Percentiles rank a stretch among this genome's conserved stretches.
Conservation (phyloP, 2,113 vertebrate species). For the Seriola dumerili region DNA sequence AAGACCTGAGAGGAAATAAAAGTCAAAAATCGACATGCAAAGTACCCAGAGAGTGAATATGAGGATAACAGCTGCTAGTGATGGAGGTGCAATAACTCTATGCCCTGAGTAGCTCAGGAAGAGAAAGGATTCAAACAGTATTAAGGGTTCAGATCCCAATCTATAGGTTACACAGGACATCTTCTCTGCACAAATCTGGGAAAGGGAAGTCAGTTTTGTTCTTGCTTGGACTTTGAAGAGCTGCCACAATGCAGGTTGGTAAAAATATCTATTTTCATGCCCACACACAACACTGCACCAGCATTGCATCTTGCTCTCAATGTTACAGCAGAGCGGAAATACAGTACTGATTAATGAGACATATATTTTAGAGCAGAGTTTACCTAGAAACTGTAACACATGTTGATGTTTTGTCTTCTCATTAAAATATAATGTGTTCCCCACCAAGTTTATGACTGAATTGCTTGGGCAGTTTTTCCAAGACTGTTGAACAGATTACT, state of each 20-base stretch:
- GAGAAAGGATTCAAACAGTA: slow-evolving; percentile 44
- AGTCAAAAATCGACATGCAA: neutral
- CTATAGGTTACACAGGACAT: neutral
- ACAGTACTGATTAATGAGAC: slow-evolving; percentile 18
- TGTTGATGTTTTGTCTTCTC: slow-evolving; percentile 39
- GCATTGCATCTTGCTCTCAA: slow-evolving; percentile 9
- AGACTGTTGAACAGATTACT: slow-evolving; percentile 45
- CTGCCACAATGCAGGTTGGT: neutral
- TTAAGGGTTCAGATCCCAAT: slow-evolving; percentile 30
- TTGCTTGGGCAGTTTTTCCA: slow-evolving; percentile 42
- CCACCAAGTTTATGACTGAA: slow-evolving; percentile 25
- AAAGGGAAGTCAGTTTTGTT: slow-evolving; percentile 8
- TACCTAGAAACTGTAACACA: slow-evolving; percentile 12
- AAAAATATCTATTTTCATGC: slow-evolving; percentile 26
- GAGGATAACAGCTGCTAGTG: slow-evolving; percentile 34
- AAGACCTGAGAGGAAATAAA: too few species aligned
- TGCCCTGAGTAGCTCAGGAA: slow-evolving; percentile 27
- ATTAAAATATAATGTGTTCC: slow-evolving; percentile 46
- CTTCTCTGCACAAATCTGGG: slow-evolving; percentile 16
- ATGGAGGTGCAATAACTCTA: slow-evolving; percentile 27
- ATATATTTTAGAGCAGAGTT: neutral
- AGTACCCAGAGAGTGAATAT: neutral
- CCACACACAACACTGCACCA: slow-evolving; percentile 18
- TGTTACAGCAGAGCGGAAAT: slow-evolving; percentile 30
- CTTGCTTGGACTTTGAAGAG: neutral